phyloP scores from a whole-genome alignment of 2,797 vertebrate genomes.

The Pangasius sanitwongsei region DNA sequence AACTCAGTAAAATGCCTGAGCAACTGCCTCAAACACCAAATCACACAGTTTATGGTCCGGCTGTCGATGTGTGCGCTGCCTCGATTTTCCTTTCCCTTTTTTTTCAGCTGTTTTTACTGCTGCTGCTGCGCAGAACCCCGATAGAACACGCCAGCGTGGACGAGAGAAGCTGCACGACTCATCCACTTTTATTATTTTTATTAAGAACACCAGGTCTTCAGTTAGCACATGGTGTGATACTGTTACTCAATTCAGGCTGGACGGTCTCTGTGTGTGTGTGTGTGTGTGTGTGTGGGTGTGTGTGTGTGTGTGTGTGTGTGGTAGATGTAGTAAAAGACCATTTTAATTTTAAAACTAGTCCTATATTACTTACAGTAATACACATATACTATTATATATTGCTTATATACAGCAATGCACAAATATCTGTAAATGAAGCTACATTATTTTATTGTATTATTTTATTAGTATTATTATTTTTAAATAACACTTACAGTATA shows the following conservation, averaged over 20 bases:
- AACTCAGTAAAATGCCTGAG: slow-evolving; percentile 49
- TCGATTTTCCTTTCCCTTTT: slow-evolving; percentile 6
- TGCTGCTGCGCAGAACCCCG: slow-evolving; percentile 16
- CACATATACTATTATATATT: not conserved
- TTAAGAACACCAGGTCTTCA: slow-evolving; percentile 10
- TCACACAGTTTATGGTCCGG: slow-evolving; percentile 39
- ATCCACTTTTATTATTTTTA: slow-evolving; percentile 18
- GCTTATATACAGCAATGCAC: not conserved
- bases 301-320: not conserved
- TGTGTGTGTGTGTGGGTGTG: not conserved
- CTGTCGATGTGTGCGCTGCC: slow-evolving; percentile 22
- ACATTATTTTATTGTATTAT: not conserved
- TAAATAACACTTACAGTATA: not conserved
- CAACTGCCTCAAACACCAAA: slow-evolving; percentile 45
- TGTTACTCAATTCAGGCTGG: not conserved
- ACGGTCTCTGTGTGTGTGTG: not conserved
- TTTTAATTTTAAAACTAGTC: not conserved
- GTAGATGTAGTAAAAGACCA: not conserved
- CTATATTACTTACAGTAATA: not conserved
- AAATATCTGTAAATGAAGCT: not conserved
- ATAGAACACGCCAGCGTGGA: not conserved
- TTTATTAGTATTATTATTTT: not conserved
- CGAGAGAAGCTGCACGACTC: not conserved
- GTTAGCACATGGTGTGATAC: slow-evolving; percentile 1
- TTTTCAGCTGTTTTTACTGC: slow-evolving; percentile 27